A percentile compares a stretch with the other conserved stretches of the same genome.
These are phyloP conservation scores for Oreohelix idahoensis DNA, from an alignment of 1,140 invertebrate species.

Conservation along the genomic window DNA sequence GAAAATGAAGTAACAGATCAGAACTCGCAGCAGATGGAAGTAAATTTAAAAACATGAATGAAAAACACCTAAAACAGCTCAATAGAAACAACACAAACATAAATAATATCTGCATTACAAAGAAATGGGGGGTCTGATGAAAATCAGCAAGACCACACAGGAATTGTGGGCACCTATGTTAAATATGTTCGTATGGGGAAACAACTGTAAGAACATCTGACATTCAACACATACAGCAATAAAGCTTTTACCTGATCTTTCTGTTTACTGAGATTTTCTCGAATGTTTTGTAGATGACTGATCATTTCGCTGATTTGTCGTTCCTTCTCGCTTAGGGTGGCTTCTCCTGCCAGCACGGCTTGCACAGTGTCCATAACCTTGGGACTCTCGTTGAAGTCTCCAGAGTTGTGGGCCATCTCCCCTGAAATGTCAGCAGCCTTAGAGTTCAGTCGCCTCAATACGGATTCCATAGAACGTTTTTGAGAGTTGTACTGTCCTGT, in stretches of 20 bases:
- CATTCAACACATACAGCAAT: too few relatives aligned
- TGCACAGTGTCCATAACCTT: conserved; percentile 57
- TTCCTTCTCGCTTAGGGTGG: conserved; percentile 74
- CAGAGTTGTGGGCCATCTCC: conserved; percentile 34
- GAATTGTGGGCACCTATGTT: too few relatives aligned
- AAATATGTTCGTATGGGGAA: too few relatives aligned
- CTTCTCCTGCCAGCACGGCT: conserved; percentile 61
- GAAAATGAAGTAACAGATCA: too few relatives aligned
- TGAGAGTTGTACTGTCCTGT: conserved; percentile 41
- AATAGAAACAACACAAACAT: too few relatives aligned
- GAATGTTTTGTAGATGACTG: conserved; percentile 83
- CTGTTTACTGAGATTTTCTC: conserved; percentile 83
- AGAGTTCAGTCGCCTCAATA: conserved; percentile 59
- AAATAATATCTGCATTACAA: too few relatives aligned
- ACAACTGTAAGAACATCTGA: too few relatives aligned
- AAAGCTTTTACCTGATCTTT: conserved; percentile 58
- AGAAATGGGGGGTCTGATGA: too few relatives aligned
- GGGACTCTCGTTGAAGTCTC: conserved; percentile 11
- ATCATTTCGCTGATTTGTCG: conserved; percentile 87
- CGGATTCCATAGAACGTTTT: conserved; percentile 76
- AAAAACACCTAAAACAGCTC: too few relatives aligned
- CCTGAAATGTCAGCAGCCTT: conserved; percentile 42
- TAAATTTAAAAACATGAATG: too few relatives aligned
- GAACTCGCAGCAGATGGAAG: too few relatives aligned
- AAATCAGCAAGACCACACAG: too few relatives aligned